Base-by-base conservation (phyloP, 1,140 invertebrate genomes). In the Anoplophora glabripennis region DNA sequence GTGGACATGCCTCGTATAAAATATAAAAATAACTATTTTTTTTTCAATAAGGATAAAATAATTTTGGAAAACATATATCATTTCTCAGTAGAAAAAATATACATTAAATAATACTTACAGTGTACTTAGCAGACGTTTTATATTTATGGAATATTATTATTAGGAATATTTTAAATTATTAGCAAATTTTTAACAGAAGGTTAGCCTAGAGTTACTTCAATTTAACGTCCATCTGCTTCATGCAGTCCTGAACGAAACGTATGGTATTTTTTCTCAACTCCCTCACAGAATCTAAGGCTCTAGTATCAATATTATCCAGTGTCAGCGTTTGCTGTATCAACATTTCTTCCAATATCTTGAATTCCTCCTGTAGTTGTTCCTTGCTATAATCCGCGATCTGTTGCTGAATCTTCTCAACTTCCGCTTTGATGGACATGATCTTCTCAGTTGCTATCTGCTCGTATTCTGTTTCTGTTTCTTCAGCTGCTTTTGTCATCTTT, bases 221-320 rank as follows among this genome's bases (percentile, higher is more conserved):
- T 59, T 63, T 66, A 7, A 15, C 18, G 55, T 69, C 67, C 41
- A 69, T 35, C 10, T 56, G 35, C n/a, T 65, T 36, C 34, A 69
- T 45, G n/a, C 57, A 60, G n/a, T 65, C 53, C 17, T 69, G 67
- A 12, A 64, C 49, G 33, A 53, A 67, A 21, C 59, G 38, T 14
- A 69, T 59, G 1, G 60, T 54, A 3, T 45, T 53, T 57, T 62
- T 67, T 18, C 67, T 53, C 7, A 53, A 21, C 47, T 65, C 52
- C 45, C 61, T 63, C 0, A 67, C 34, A 9, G 40, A 3, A 1
- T 54, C 47, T 11, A 48, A 37, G 14, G 58, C 49, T 11, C 18
- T 60, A 4, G 61, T 38, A 18, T 69, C 65, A 9, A 67, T 57
- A 33, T 61, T 53, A 57, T 67, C 65, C 18, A 67, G 44, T 47